Base-by-base conservation (phyloP, 2,888 invertebrate species). In the Tolmerus cingulatus region DNA sequence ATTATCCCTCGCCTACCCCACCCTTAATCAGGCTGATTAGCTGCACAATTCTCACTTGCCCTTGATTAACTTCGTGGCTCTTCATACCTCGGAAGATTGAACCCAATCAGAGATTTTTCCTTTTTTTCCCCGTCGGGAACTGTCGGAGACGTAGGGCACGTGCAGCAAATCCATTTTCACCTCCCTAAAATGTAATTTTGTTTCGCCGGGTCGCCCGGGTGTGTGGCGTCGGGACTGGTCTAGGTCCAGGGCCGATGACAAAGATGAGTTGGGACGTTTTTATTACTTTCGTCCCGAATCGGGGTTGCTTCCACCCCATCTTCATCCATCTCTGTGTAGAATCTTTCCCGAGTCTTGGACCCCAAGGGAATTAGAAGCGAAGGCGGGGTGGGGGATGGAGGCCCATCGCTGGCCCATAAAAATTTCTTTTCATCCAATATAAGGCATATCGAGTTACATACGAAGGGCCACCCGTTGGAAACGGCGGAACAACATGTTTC, bases 221-320 rank as follows among this genome's bases (percentile, higher is more conserved):
- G 43, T 74, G 43, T 46, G 37, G n/a, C 19, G 43, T 4, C 16
- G 43, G 16, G 40, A 14, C 43, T 40, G 43, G 37, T 74, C 30
- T 3, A 30, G 30, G 30, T 30, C 30, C 30, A 30, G 30, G 30
- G 16, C 85, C 74, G 79, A 87, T 78, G 87, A 86, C 88, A 87
- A 88, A 86, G 86, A 88, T 88, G 88, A 88, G 85, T 87, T 88
- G 88, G 88, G 88, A 88, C 88, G 88, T 88, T 88, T 88, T 88
- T 88, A 88, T 88, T 88, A 87, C 87, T 86, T 88, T 85, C 74
- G 74, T 43, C 74, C 74, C 37, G 16, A 66, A 43, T 74, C 74
- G 16, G 66, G 66, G 74, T 46, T 30, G 40, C 46, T 74, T 74
- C 74, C 43, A 74, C 74, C 85, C 85, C 85, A 66, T 19, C 40